Percentiles rank a stretch among this genome's conserved stretches.
Conservation (phyloP, 2,888 invertebrate species). For the Pegoplata infirma region DNA sequence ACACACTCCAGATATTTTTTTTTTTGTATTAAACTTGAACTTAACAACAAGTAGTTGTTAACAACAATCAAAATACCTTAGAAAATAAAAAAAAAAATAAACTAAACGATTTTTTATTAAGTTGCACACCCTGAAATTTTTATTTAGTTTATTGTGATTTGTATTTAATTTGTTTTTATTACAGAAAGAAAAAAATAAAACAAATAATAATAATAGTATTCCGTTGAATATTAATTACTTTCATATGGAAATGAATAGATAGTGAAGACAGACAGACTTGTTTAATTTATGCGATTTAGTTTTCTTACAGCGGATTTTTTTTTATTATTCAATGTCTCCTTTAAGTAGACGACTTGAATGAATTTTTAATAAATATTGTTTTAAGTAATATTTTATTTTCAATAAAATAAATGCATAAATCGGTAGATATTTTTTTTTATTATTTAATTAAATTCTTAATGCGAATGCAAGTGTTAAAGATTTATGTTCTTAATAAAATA, state of each 20-base stretch:
- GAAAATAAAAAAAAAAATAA: too few relatives aligned
- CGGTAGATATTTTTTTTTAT: too few relatives aligned
- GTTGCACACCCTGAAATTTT: neutral
- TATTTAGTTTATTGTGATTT: neutral
- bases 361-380: neutral
- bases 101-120: neutral
- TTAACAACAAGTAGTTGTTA: neutral
- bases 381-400: neutral
- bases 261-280: neutral
- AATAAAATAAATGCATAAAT: too few relatives aligned
- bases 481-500: neutral
- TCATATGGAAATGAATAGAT: neutral
- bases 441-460: too few relatives aligned
- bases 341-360: neutral
- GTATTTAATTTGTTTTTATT: neutral
- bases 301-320: neutral
- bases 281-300: conserved; percentile 22
- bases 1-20: neutral
- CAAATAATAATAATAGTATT: neutral
- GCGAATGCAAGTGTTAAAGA: neutral
- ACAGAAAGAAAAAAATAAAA: too few relatives aligned
- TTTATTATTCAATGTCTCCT: conserved; percentile 24
- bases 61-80: neutral
- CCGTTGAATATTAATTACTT: neutral
- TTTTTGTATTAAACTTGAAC: neutral